Conservation (phyloP, 2,113 vertebrate species). For the Oostethus manadensis region DNA sequence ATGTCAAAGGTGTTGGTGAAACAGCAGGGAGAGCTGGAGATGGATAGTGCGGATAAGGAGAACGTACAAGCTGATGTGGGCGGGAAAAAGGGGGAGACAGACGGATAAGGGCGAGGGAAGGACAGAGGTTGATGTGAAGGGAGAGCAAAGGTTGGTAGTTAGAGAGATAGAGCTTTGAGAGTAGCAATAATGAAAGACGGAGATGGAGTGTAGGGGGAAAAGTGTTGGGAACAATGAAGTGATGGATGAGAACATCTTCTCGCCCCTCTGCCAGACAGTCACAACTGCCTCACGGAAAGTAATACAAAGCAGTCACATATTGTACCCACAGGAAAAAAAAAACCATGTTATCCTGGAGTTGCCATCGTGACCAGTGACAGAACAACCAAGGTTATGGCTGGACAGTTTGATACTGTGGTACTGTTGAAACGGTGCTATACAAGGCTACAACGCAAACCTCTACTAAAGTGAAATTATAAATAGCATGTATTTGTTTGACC, state of each 20-base stretch:
- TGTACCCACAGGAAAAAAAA: slow-evolving; percentile 1
- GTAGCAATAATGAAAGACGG: slow-evolving; percentile 46
- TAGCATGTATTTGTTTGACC: neutral
- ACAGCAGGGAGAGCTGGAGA: slow-evolving; percentile 27
- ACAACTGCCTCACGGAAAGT: slow-evolving; percentile 26
- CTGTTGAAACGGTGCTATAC: neutral
- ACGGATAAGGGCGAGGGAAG: slow-evolving; percentile 17
- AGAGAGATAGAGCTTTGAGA: slow-evolving; percentile 41
- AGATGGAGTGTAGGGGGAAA: slow-evolving; percentile 29
- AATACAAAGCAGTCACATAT: slow-evolving; percentile 35
- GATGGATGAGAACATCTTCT: slow-evolving; percentile 33
- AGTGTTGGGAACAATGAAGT: slow-evolving; percentile 19
- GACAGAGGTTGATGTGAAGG: slow-evolving; percentile 29
- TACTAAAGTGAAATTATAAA: neutral
- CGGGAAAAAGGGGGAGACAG: slow-evolving; percentile 21
- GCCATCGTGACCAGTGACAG: slow-evolving; percentile 47
- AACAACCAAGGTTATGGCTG: slow-evolving; percentile 56
- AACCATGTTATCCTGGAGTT: slow-evolving; percentile 50
- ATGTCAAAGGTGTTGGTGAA: slow-evolving; percentile 13
- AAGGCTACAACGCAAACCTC: too few relatives aligned
- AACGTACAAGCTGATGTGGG: slow-evolving; percentile 32
- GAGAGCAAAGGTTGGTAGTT: slow-evolving; percentile 29
- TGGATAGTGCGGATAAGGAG: slow-evolving; percentile 29
- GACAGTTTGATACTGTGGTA: slow-evolving; percentile 18
- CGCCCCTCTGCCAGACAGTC: slow-evolving; percentile 28